Conservation (phyloP, 2,113 vertebrate genomes). For the Channa argus region DNA sequence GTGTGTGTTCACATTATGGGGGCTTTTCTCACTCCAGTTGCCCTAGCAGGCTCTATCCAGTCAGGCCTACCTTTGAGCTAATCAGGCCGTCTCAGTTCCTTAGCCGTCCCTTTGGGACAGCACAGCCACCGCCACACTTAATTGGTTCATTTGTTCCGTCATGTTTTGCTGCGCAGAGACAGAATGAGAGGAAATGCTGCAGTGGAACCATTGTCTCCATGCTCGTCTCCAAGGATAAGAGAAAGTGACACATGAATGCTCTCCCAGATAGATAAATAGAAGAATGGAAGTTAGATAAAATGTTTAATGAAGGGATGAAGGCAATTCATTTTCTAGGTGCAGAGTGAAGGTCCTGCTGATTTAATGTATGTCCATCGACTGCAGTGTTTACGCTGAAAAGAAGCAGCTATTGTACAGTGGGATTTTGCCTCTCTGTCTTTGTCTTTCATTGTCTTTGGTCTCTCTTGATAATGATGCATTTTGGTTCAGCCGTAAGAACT, state of each 20-base stretch:
- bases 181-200: conserved; percentile 77
- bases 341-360: conserved; percentile 50
- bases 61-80: conserved; percentile 80
- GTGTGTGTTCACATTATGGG: conserved; percentile 42
- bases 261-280: conserved; percentile 74
- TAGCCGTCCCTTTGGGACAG: conserved; percentile 69
- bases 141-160: conserved; percentile 87
- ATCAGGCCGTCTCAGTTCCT: conserved; percentile 79
- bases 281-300: conserved; percentile 75
- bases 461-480: conserved; percentile 7
- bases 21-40: conserved; percentile 53
- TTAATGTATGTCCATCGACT: conserved; percentile 46
- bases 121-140: conserved; percentile 79
- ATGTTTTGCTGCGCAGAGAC: conserved; percentile 83
- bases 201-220: conserved; percentile 75
- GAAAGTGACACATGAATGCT: conserved; percentile 80
- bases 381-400: conserved; percentile 36
- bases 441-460: conserved; percentile 8
- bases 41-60: conserved; percentile 68
- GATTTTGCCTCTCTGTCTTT: conserved; percentile 12
- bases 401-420: conserved; percentile 12
- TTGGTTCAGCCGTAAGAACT: too few relatives aligned
- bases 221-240: conserved; percentile 75
- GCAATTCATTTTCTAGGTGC: conserved; percentile 49
- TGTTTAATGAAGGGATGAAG: conserved; percentile 72